These are phyloP conservation scores for Drosophila sordidula DNA, from an alignment of 2,888 invertebrate genomes.

Conservation along the genomic window DNA sequence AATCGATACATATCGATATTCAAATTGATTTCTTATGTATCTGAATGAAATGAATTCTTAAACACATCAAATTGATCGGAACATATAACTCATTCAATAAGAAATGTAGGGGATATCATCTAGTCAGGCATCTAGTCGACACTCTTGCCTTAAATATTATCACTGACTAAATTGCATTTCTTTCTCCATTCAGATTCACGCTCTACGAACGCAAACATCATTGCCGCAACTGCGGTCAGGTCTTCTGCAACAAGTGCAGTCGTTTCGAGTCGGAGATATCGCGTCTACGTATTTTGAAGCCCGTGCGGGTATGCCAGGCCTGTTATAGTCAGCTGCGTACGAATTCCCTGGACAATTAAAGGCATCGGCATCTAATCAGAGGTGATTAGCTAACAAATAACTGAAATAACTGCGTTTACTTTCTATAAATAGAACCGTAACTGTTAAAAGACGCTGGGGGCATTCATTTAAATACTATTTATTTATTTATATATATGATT, in stretches of 20 bases:
- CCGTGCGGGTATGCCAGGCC: conserved; percentile 97
- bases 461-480: conserved; percentile 39
- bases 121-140: too few species aligned
- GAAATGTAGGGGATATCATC: too few species aligned
- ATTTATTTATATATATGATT: conserved; percentile 33
- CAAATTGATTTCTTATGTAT: too few species aligned
- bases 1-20: too few species aligned
- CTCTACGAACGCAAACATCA: conserved; percentile 98
- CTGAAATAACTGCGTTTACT: conserved; percentile 29
- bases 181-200: conserved; percentile 88
- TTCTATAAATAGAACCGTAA: conserved; percentile 23
- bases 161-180: too few species aligned
- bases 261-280: conserved; percentile 98
- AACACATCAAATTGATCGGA: too few species aligned
- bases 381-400: conserved; percentile 23
- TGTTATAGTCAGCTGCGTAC: conserved; percentile 89
- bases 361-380: conserved; percentile 21
- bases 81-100: too few species aligned
- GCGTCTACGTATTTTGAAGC: conserved; percentile 95
- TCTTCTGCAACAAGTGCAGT: conserved; percentile 98
- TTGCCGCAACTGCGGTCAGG: conserved; percentile 98
- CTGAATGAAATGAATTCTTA: too few species aligned
- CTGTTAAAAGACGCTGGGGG: conserved; percentile 54
- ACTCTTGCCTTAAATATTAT: background rate
- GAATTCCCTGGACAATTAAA: conserved; percentile 83